A percentile compares a stretch with the other conserved stretches of the same genome.
Evolutionary conservation across 2,113 vertebrate species (phyloP).

Genomic region (Gymnocephalus cernua): DNA sequence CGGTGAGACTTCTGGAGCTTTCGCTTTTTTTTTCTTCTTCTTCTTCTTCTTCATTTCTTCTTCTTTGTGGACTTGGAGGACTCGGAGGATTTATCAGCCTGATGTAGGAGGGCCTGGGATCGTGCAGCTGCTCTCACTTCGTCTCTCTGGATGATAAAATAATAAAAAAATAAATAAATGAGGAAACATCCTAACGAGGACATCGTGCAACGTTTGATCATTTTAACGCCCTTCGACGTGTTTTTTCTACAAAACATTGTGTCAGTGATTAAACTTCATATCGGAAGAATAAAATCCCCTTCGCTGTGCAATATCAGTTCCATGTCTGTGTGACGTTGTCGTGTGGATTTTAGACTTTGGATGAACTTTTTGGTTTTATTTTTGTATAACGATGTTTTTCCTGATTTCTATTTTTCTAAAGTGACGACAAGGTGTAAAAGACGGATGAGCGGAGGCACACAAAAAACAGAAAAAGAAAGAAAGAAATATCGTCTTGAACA

Average conservation of each 20-base stretch:
- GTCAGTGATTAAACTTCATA: slow-evolving; percentile 68
- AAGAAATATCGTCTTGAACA: slow-evolving; percentile 9
- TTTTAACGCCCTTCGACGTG: slow-evolving; percentile 41
- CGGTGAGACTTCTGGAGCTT: slow-evolving; percentile 58
- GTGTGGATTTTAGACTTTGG: slow-evolving; percentile 72
- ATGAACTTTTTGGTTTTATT: slow-evolving; percentile 78
- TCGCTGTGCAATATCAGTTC: slow-evolving; percentile 79
- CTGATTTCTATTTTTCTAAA: slow-evolving; percentile 86
- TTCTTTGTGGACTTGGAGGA: slow-evolving; percentile 12
- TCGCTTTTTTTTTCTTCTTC: not conserved
- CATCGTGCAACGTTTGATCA: slow-evolving; percentile 39
- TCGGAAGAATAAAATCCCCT: slow-evolving; percentile 71
- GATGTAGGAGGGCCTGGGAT: slow-evolving; percentile 56
- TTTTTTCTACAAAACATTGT: slow-evolving; percentile 54
- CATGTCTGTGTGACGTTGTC: slow-evolving; percentile 67
- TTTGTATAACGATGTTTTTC: slow-evolving; percentile 82
- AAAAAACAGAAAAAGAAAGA: not conserved
- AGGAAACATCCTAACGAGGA: slow-evolving; percentile 14
- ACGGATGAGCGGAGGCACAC: slow-evolving; percentile 21
- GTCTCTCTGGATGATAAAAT: slow-evolving; percentile 50
- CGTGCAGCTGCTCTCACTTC: slow-evolving; percentile 35
- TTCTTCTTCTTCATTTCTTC: not conserved
- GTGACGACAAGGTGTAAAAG: slow-evolving; percentile 8
- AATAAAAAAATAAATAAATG: not conserved
- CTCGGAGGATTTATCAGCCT: slow-evolving; percentile 36